Percentiles rank a stretch among this genome's conserved stretches.
These are phyloP conservation scores for Stenolophus ochropezus DNA, from an alignment of 2,888 invertebrate species.

Conservation along the genomic window DNA sequence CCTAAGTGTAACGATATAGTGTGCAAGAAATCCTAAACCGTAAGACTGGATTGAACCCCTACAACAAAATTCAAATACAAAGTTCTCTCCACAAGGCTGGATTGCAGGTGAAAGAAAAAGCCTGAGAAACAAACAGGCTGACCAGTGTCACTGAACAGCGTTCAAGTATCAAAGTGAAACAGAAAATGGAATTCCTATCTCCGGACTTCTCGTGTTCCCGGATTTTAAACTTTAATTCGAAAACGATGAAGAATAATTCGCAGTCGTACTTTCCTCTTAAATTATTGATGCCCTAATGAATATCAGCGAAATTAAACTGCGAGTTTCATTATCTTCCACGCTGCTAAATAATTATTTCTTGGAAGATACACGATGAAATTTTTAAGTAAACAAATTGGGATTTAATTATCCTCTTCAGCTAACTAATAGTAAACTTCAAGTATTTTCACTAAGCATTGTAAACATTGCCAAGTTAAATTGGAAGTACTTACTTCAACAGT, in stretches of 20 bases:
- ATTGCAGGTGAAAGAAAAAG: not conserved
- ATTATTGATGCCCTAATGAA: conserved; percentile 30
- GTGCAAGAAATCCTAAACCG: no score
- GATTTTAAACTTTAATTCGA: conserved; percentile 26
- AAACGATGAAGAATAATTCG: conserved; percentile 19
- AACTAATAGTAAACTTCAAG: not conserved
- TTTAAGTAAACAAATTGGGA: conserved; percentile 7
- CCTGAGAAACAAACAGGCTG: not conserved
- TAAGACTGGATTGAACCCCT: no score
- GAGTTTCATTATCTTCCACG: conserved; percentile 20
- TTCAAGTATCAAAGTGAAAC: conserved; percentile 2
- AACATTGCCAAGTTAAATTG: not conserved
- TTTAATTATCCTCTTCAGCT: not conserved
- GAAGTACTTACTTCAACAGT: not conserved
- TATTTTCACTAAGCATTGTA: not conserved
- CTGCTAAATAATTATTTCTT: conserved; percentile 19
- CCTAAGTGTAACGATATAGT: no score
- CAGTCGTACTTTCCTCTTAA: conserved; percentile 12
- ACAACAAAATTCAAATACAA: no score
- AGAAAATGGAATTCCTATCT: not conserved
- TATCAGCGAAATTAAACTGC: conserved; percentile 12
- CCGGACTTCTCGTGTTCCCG: not conserved
- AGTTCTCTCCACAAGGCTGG: no score
- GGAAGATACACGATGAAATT: conserved; percentile 1
- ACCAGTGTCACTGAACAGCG: not conserved